Conservation (phyloP, 2,888 invertebrate genomes). For the Melanchra persicariae region DNA sequence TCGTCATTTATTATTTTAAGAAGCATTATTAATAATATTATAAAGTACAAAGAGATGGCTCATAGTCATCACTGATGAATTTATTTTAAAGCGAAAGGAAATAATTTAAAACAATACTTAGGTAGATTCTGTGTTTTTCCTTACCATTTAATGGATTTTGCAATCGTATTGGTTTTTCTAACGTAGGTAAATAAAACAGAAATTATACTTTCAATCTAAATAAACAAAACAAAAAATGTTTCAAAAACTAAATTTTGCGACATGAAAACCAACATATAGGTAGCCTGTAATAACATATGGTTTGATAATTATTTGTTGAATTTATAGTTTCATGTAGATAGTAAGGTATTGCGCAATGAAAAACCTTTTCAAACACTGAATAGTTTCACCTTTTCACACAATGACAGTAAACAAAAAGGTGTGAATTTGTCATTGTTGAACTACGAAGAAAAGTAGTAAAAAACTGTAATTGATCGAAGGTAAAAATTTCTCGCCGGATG, state of each 20-base stretch:
- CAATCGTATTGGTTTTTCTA: background rate
- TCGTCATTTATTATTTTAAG: slow-evolving; percentile 6
- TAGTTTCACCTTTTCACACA: slow-evolving; percentile 55
- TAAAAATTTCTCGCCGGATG: slow-evolving; percentile 36
- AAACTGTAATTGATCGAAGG: slow-evolving; percentile 7
- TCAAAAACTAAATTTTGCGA: background rate
- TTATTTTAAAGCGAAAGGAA: background rate
- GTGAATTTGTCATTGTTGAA: slow-evolving; percentile 42
- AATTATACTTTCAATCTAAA: background rate
- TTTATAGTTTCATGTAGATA: background rate
- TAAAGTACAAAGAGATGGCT: background rate
- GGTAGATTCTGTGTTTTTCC: background rate
- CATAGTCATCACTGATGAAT: background rate
- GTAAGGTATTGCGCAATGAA: slow-evolving; percentile 20
- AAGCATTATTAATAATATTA: background rate
- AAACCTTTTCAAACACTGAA: slow-evolving; percentile 17
- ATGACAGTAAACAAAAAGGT: slow-evolving; percentile 47
- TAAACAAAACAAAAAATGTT: too few relatives aligned
- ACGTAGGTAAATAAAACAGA: background rate
- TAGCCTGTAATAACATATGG: background rate
- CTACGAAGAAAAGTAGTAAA: slow-evolving; percentile 32
- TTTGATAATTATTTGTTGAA: background rate
- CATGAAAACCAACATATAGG: background rate
- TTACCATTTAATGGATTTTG: background rate
- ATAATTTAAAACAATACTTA: background rate